These are phyloP conservation scores for Volucella inanis DNA, from an alignment of 2,888 invertebrate genomes.

Conservation along the genomic window DNA sequence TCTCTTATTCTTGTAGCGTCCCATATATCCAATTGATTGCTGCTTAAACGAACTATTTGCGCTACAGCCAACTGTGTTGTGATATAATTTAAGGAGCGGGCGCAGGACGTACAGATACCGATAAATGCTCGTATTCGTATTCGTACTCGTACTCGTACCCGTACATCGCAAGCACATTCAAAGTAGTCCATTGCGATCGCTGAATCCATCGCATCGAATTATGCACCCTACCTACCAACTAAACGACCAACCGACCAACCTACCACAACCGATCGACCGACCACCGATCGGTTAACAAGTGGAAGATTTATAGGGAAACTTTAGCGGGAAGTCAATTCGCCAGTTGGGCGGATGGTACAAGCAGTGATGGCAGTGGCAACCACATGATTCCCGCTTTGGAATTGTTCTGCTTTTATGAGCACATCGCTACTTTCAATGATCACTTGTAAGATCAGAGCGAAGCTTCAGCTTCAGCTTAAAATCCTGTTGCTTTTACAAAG, in stretches of 20 bases:
- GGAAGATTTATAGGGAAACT: constrained; percentile 72
- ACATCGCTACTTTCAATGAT: constrained; percentile 53
- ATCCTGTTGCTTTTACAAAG: constrained; percentile 60
- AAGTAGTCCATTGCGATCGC: constrained; percentile 55
- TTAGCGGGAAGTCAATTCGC: constrained; percentile 64
- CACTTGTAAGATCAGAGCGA: constrained; percentile 61
- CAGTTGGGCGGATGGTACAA: constrained; percentile 5
- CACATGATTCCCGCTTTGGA: constrained; percentile 58
- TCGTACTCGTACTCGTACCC: no score
- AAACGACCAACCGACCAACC: no score
- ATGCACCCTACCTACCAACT: constrained; percentile 6
- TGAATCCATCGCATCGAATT: constrained; percentile 33
- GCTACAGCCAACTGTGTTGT: constrained; percentile 50
- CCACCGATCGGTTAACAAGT: constrained; percentile 68
- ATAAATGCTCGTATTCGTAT: no score
- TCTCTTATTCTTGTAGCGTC: constrained; percentile 45
- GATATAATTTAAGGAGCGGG: constrained; percentile 62
- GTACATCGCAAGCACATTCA: constrained; percentile 51
- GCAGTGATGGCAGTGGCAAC: constrained; percentile 36
- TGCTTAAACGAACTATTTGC: constrained; percentile 68
- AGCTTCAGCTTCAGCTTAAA: constrained; percentile 60
- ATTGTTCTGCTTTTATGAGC: constrained; percentile 55
- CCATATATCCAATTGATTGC: constrained; percentile 59
- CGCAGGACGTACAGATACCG: constrained; percentile 12
- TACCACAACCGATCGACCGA: neutral